Evolutionary conservation across 2,797 vertebrate genomes (phyloP).

Genomic region (Erethizon dorsatum): DNA sequence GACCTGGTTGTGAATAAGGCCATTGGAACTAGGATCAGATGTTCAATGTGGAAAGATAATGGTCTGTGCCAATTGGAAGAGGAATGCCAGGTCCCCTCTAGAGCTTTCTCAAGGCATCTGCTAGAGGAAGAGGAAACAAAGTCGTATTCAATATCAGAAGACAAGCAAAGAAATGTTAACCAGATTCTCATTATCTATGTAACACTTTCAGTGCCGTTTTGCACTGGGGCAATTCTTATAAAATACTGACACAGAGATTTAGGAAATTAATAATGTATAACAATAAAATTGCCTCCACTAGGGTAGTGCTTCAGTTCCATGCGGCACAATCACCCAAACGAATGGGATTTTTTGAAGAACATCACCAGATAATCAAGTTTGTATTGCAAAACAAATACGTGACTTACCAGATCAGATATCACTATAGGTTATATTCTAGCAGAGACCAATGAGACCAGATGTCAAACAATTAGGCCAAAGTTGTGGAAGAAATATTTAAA

Average conservation of each 20-base stretch:
- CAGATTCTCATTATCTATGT: neutral
- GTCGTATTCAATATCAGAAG: neutral
- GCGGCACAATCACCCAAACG: neutral
- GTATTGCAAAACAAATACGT: conserved; percentile 8
- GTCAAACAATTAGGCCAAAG: neutral
- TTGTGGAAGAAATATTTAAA: conserved; percentile 61
- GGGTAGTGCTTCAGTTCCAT: neutral
- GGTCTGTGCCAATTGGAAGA: neutral
- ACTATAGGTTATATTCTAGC: neutral
- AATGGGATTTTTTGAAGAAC: conserved; percentile 14
- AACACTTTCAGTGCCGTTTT: neutral
- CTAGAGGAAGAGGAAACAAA: neutral
- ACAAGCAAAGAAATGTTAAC: neutral
- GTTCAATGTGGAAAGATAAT: neutral
- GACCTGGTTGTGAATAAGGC: neutral
- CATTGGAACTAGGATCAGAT: neutral
- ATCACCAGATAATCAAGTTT: neutral
- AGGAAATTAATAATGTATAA: neutral
- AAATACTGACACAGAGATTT: neutral
- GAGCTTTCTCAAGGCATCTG: neutral
- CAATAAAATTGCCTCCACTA: neutral
- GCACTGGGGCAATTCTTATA: neutral
- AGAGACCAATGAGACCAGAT: neutral
- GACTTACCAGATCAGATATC: neutral
- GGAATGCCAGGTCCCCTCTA: neutral